phyloP scores from a whole-genome alignment of 2,888 invertebrate species.

The Hedya salicella region DNA sequence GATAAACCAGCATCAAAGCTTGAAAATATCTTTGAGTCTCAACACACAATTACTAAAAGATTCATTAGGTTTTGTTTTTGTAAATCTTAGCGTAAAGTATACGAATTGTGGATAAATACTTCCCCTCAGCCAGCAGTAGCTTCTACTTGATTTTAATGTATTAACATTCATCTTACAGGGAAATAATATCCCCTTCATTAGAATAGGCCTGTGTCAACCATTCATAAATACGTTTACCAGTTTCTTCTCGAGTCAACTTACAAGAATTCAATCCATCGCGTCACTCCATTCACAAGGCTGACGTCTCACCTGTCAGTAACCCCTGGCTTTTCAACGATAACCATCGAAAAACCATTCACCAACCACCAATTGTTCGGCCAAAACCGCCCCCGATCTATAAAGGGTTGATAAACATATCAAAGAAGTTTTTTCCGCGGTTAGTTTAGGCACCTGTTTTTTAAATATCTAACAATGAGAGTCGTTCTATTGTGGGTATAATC shows the following conservation, averaged over 20 bases:
- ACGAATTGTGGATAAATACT: too few relatives aligned
- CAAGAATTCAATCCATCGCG: slow-evolving; percentile 54
- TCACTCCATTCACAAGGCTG: slow-evolving; percentile 72
- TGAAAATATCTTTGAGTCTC: too few relatives aligned
- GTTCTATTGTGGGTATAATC: slow-evolving; percentile 76
- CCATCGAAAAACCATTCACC: slow-evolving; percentile 76
- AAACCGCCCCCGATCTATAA: slow-evolving; percentile 73
- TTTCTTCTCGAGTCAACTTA: slow-evolving; percentile 75
- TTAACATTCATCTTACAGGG: background rate
- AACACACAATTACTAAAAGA: too few relatives aligned
- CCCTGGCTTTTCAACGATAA: slow-evolving; percentile 74
- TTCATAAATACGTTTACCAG: slow-evolving; percentile 53
- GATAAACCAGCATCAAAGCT: too few relatives aligned
- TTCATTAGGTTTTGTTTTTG: too few relatives aligned
- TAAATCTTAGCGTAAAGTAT: too few relatives aligned
- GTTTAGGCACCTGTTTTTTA: slow-evolving; percentile 78
- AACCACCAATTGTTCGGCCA: slow-evolving; percentile 71
- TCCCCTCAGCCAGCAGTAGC: too few relatives aligned
- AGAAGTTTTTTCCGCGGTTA: slow-evolving; percentile 62
- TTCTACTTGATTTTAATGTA: too few relatives aligned
- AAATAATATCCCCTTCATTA: background rate
- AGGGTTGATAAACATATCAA: slow-evolving; percentile 84
- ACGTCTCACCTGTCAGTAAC: slow-evolving; percentile 84
- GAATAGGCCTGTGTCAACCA: background rate
- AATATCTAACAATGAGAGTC: slow-evolving; percentile 65